Base-by-base conservation (phyloP, 2,888 invertebrate species). In the Cataglyphis albicans region DNA sequence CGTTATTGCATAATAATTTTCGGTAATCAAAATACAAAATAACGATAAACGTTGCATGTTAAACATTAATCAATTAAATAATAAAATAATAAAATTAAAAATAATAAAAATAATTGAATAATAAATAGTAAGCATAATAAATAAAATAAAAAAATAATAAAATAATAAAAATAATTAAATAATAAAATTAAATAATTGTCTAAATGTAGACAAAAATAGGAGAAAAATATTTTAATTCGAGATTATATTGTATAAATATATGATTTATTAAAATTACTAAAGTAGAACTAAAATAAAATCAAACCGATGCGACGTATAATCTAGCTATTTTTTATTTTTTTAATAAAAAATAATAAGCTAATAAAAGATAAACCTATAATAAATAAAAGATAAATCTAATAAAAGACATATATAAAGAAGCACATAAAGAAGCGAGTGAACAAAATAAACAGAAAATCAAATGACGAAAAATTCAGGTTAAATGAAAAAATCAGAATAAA, bases 1-100 rank as follows among this genome's bases (percentile, higher is more conserved):
- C 25, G 15, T 63, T 74, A 74, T 74, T 64, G 21, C n/a, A n/a
- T 64, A 41, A 41, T 59, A 21, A 12, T 65, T 29, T 29, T 61
- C 38, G 4, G 0, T n/a, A 0, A 21, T 15, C 25, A 25, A 25
- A 25, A 25, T 25, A 25, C n/a, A n/a, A 29, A 3, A 12, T 41
- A 59, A 3, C 3, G 38, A 21, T 38, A 57, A 38, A 72, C 0
- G 9, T 72, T 57, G 25, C 2, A n/a, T 21, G 21, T n/a, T n/a
- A n/a, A n/a, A 21, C 10, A 18, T 29, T 29, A 29, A 29, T 29
- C 29, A 2, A 29, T 29, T 29, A 29, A 29, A 29, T 29, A 29
- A 29, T 25, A 25, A 25, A 25, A 25, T 25, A 25, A 25, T 29
- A 29, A 29, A 29, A 29, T 29, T 29, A 29, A 1, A 29, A 29